Conservation (phyloP, 2,888 invertebrate species). For the Esperia sulphurella region DNA sequence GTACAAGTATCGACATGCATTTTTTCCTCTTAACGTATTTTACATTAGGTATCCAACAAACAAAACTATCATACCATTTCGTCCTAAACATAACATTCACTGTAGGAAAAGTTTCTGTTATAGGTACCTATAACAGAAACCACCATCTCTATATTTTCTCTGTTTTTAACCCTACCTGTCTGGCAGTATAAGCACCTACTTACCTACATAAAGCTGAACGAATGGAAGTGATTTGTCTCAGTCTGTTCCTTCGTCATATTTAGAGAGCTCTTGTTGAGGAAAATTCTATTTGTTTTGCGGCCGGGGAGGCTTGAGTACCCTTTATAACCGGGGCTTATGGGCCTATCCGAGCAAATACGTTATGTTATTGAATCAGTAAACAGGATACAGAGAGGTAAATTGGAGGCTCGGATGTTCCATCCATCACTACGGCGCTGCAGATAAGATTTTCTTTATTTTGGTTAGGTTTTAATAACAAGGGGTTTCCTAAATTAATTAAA, state of each 20-base stretch:
- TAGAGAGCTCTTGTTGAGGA: conserved; percentile 4
- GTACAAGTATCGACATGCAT: too few species aligned
- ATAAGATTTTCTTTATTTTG: background rate
- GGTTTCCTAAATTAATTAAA: too few species aligned
- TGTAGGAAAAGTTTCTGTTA: too few species aligned
- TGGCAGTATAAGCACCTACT: conserved; percentile 20
- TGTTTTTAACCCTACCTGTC: conserved; percentile 31
- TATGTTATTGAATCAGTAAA: conserved; percentile 11
- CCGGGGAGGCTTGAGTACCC: conserved; percentile 6
- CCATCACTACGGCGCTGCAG: background rate
- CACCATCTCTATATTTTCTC: conserved; percentile 22
- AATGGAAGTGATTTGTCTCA: conserved; percentile 51
- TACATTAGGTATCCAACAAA: too few species aligned
- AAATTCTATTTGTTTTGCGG: conserved; percentile 9
- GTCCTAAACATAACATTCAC: too few species aligned
- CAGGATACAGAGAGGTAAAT: conserved; percentile 3
- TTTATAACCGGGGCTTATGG: conserved; percentile 17
- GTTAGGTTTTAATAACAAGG: too few species aligned
- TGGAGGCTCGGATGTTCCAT: conserved; percentile 2
- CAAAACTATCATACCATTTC: too few species aligned
- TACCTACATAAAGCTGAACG: conserved; percentile 2
- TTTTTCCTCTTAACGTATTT: too few species aligned
- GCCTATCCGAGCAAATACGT: conserved; percentile 19
- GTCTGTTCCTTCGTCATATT: conserved; percentile 38
- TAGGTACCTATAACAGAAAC: too few species aligned